Percentiles rank a stretch among this genome's conserved stretches.
These are phyloP conservation scores for Carpatolechia fugitivella DNA, from an alignment of 2,888 invertebrate species.

Conservation along the genomic window DNA sequence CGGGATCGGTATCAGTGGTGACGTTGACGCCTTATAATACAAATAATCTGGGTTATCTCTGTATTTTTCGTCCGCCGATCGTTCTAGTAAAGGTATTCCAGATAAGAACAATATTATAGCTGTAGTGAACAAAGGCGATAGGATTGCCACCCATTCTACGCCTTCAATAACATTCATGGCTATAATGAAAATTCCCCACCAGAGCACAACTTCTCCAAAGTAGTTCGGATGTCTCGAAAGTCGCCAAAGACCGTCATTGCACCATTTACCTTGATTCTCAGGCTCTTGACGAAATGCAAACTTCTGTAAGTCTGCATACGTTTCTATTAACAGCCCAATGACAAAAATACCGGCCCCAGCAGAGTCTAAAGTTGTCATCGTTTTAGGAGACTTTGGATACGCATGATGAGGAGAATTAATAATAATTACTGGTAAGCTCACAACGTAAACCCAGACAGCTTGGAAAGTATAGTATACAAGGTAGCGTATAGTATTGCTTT, in stretches of 20 bases:
- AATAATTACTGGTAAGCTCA: constrained; percentile 94
- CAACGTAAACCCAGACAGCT: constrained; percentile 95
- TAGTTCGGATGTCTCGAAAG: constrained; percentile 96
- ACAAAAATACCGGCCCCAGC: constrained; percentile 91
- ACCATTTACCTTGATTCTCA: constrained; percentile 94
- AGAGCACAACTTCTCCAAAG: constrained; percentile 94
- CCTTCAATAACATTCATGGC: constrained; percentile 92
- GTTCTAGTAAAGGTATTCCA: constrained; percentile 93
- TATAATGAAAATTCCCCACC: constrained; percentile 96
- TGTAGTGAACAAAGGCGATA: constrained; percentile 93
- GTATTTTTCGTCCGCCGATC: constrained; percentile 92
- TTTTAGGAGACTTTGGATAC: constrained; percentile 85
- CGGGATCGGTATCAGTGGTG: constrained; percentile 93
- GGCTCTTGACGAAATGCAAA: constrained; percentile 94
- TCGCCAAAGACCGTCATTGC: constrained; percentile 94
- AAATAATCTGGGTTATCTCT: constrained; percentile 92
- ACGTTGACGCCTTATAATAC: constrained; percentile 92
- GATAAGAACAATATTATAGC: constrained; percentile 93
- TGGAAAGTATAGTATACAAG: constrained; percentile 96
- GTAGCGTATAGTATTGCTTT: constrained; percentile 91
- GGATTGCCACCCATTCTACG: constrained; percentile 90
- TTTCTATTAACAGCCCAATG: constrained; percentile 92
- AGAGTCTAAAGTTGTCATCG: constrained; percentile 92
- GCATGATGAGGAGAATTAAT: constrained; percentile 92
- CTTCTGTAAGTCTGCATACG: constrained; percentile 95